Evolutionary conservation across 2,888 invertebrate genomes (phyloP).

Genomic region (Stenurella melanura): DNA sequence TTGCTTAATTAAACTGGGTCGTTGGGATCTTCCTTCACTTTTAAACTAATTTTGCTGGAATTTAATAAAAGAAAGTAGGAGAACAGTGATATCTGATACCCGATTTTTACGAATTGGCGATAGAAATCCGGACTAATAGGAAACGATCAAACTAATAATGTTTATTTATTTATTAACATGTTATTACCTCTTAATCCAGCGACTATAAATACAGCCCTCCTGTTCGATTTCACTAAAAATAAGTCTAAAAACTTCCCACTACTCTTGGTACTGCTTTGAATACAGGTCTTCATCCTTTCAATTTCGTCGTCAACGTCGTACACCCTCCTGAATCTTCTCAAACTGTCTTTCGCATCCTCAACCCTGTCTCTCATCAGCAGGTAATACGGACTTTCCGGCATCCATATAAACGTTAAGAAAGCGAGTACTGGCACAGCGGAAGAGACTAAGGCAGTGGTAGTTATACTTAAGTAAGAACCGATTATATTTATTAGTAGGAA

Average conservation of each 20-base stretch:
- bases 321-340: constrained; percentile 72
- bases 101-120: too few relatives aligned
- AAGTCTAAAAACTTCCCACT: constrained; percentile 59
- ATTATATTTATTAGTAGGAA: constrained; percentile 79
- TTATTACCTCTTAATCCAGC: constrained; percentile 56
- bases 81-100: too few relatives aligned
- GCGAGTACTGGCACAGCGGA: constrained; percentile 73
- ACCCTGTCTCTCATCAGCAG: constrained; percentile 71
- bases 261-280: constrained; percentile 54
- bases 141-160: too few relatives aligned
- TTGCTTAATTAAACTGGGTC: too few relatives aligned
- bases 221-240: constrained; percentile 58
- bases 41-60: too few relatives aligned
- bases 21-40: too few relatives aligned
- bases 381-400: constrained; percentile 79
- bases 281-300: constrained; percentile 52
- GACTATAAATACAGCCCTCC: constrained; percentile 60
- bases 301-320: constrained; percentile 59
- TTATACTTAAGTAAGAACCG: constrained; percentile 73
- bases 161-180: too few relatives aligned
- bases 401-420: constrained; percentile 73
- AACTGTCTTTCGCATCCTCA: constrained; percentile 73
- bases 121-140: too few relatives aligned
- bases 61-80: too few relatives aligned
- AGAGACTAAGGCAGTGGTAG: constrained; percentile 73